Evolutionary conservation across 1,140 invertebrate species (phyloP), one percentile per base, ranked within the genome.

Genomic region (Nephotettix cincticeps): DNA sequence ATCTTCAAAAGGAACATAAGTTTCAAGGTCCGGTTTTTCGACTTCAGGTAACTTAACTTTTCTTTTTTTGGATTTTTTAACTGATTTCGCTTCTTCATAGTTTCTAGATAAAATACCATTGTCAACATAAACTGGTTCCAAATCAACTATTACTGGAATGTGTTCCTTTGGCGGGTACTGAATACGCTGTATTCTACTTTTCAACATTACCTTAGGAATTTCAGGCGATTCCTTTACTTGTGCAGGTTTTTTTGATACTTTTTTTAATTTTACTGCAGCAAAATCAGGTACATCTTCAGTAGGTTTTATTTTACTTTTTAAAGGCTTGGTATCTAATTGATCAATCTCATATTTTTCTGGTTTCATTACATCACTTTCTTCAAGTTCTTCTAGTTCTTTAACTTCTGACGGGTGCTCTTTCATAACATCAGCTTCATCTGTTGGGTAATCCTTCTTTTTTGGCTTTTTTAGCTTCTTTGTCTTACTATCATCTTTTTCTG

Each of bases 41-140:
- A 25, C 73, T 73, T 77, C 76, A 64, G 84, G 80, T 45, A 84
- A 54, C 72, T 85, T 84, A 0, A 76, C 71, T 43, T 78, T 81
- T 29, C 81, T 83, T 0, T 75, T 73, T 78, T 88, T 90, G 65
- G 83, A 87, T 79, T 87, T 89, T 1, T 84, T 71, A 21, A 89
- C 72, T 79, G 87, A 85, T 43, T 85, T 76, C 1, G 89, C 89
- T 81, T 91, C 90, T 79, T 87, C 84, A 0, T 88, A 81, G 80
- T 90, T 91, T 80, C 90, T 82, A 0, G 89, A 90, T 23, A 91
- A 73, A 71, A 88, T 84, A 29, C 90, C 90, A 77, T 83, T 82
- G 79, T 90, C 83, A 19, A 83, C 82, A 58, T 72, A 74, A 23
- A 74, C 71, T 25, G 77, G 76, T 72, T 76, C 76, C 11, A 80